Base-by-base conservation (phyloP, 2,888 invertebrate species). In the Aquatica leii region DNA sequence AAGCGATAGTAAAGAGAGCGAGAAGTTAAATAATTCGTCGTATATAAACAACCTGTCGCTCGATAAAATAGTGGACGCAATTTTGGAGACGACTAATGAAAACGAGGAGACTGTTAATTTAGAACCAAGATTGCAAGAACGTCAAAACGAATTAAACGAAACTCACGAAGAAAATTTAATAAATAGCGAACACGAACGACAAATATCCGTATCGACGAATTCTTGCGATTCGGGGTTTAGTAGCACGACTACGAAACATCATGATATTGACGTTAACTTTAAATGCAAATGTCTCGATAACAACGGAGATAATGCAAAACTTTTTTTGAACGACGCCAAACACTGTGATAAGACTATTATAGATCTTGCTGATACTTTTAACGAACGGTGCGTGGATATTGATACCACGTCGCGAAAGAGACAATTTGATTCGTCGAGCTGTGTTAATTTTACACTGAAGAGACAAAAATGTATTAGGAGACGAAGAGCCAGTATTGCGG, bases 31-130 rank as follows among this genome's bases (percentile, higher is more conserved):
- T 61, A 82, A 86, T 66, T 82, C 84, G 0, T 84, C 84, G 3
- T 84, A 83, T 70, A 81, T 86, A 81, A 80, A 85, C 82, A 68
- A 86, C 82, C 79, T 81, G 82, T 77, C 86, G 77, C 77, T 88
- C 46, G 87, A 88, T 73, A 84, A 82, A 78, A 85, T 88, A 80
- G 87, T 88, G 43, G 86, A 87, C 73, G 87, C 86, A 62, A 86
- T 88, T 57, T 82, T 88, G 66, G 87, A 87, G 68, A 86, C 85
- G 65, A 86, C 86, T 0, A 83, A 84, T 72, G 83, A 84, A 55
- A 20, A 24, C n/a, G 34, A 50, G 9, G 31, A 14, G 5, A 2
- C n/a, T 11, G 12, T 70, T 2, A 72, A 74, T 46, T 62, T 70
- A 21, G 69, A 73, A 53, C 55, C 60, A 11, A 69, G 70, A 51